phyloP scores from a whole-genome alignment of 2,113 vertebrate genomes.

The Heliornis fulica region DNA sequence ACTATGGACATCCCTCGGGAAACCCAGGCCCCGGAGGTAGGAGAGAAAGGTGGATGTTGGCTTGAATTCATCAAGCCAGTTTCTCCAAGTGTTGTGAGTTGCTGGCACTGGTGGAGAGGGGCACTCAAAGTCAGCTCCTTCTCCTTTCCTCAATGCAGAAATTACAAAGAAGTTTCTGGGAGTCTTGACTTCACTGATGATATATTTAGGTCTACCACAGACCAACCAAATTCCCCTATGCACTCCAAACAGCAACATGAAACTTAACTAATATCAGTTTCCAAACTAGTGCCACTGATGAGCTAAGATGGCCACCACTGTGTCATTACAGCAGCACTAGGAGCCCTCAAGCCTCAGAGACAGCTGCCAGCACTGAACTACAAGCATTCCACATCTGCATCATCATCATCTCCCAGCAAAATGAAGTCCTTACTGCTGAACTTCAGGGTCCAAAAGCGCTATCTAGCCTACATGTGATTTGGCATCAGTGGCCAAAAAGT shows the following conservation, averaged over 20 bases:
- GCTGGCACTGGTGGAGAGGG: accelerated
- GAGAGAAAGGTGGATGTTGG: background rate
- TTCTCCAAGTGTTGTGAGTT: background rate
- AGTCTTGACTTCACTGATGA: background rate
- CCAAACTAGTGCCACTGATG: background rate
- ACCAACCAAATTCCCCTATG: background rate
- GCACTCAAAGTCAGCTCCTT: background rate
- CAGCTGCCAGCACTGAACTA: background rate
- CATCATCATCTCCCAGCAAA: background rate
- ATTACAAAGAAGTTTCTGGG: background rate
- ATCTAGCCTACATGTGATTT: background rate
- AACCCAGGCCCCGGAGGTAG: too few relatives aligned
- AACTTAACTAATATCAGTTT: background rate
- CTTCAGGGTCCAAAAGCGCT: background rate
- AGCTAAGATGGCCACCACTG: accelerated
- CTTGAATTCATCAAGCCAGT: background rate
- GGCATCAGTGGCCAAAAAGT: background rate
- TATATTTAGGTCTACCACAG: background rate
- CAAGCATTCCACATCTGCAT: background rate
- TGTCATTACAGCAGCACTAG: accelerated
- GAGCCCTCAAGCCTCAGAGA: background rate
- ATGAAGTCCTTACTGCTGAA: background rate
- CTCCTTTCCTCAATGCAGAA: background rate
- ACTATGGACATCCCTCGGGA: too few relatives aligned
- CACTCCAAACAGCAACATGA: background rate